Base-by-base conservation (phyloP, 2,113 vertebrate genomes). In the Corythoichthys intestinalis region DNA sequence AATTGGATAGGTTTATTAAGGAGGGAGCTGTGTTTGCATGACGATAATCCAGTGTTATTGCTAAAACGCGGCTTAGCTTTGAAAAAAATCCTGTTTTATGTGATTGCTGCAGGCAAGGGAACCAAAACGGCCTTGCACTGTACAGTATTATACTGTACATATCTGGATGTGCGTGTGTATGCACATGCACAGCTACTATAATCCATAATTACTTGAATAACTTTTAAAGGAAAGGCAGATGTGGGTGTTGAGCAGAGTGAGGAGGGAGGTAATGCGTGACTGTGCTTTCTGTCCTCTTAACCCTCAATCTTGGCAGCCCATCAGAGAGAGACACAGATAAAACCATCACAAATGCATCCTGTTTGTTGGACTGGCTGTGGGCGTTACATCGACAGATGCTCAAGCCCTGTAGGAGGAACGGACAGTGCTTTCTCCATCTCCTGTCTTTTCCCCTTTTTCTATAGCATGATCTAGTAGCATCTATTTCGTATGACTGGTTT, bases 401-500 rank as follows among this genome's bases (percentile, higher is more conserved):
- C 60, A 48, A 65, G 76, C 53, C 67, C 39, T 4, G 76, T 78
- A 72, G 87, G 78, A 84, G 75, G 73, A 81, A 74, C 74, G 80
- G 75, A 81, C 83, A 78, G 72, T 37, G 4, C 69, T 48, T 63
- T 78, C 62, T 62, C 67, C 60, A 70, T 82, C 79, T 75, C 69
- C 67, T 76, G 74, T 79, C 80, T 69, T 71, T 28, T 70, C 75
- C 75, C 61, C 34, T 66, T 83, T 81, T 85, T 70, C 75, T 69
- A 60, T 35, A 6, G 72, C 78, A 75, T 68, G 70, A 77, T 62
- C 47, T 74, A 75, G 72, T 68, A 77, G 74, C 67, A 68, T 77
- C 75, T 77, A 76, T 85, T 87, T 77, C 70, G 60, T 77, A 82
- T 87, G 85, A 83, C 75, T 76, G 78, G 85, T 86, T 72, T 7